Base-by-base conservation (phyloP, 2,113 vertebrate species). In the Oxygymnocypris stewartii region DNA sequence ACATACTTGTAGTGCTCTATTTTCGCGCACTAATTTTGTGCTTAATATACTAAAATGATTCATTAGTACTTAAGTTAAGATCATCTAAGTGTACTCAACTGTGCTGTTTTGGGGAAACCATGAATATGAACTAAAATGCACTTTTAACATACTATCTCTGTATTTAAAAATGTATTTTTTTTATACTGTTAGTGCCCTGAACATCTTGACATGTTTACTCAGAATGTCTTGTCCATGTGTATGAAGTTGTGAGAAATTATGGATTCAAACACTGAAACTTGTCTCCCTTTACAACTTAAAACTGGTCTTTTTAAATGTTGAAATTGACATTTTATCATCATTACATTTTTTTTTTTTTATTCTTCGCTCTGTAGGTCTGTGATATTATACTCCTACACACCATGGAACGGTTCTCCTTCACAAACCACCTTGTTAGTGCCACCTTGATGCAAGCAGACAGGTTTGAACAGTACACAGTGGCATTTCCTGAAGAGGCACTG, bases 401-500 rank as follows among this genome's bases (percentile, higher is more conserved):
- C 20, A 80, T 77, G 76, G 42, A 82, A 63, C 7, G 59, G 11
- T 85, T 78, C 51, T 85, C 71, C 69, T 86, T 88, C 84, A 86
- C 84, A 85, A 63, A 85, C 79, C 86, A 87, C 86, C 76, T 85
- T 67, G 49, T 85, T 31, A 79, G 81, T 87, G 78, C 87, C 85
- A 84, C 85, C 61, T 77, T 87, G 71, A 31, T 87, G 63, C 81
- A 87, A 65, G 76, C n/a, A 28, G 86, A 89, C 51, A 82, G 82
- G 88, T 88, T 89, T 85, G 82, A 88, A 42, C 57, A 88, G 28
- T 82, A 79, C 84, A 85, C 54, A 31, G 9, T 25, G 23, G 37
- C 10, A 3, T 87, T 87, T 87, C 88, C 88, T 74, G 75, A 89
- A 74, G 74, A 80, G 73, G 76, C 85, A 67, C 47, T 88, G 57